phyloP scores from a whole-genome alignment of 2,888 invertebrate species.

The Caenorhabditis sp. region DNA sequence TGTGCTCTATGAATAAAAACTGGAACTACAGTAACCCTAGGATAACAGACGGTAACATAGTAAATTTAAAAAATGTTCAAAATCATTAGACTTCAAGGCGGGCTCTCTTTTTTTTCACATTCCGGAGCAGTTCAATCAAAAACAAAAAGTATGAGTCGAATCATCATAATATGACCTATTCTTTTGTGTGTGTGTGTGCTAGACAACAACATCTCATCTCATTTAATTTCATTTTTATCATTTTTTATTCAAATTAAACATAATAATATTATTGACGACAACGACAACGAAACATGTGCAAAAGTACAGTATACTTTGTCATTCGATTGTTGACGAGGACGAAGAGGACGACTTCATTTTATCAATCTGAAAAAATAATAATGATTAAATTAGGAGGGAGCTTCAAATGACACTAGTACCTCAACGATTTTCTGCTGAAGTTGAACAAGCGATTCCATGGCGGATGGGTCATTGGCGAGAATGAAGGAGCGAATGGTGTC shows the following conservation, averaged over 20 bases:
- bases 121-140: too few species aligned
- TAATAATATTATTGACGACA: neutral
- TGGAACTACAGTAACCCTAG: too few species aligned
- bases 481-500: constrained; percentile 38
- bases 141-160: too few species aligned
- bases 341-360: constrained; percentile 5
- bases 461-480: constrained; percentile 29
- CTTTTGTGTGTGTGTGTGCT: too few species aligned
- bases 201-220: too few species aligned
- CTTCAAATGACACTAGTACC: neutral
- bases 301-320: neutral
- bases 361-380: constrained; percentile 1
- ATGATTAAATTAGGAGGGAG: neutral
- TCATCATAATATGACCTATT: too few species aligned
- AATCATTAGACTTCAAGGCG: too few species aligned
- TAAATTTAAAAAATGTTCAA: too few species aligned
- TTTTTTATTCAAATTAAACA: neutral
- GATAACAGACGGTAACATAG: too few species aligned
- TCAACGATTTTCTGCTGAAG: constrained; percentile 26
- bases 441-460: constrained; percentile 32
- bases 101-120: too few species aligned
- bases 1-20: too few species aligned
- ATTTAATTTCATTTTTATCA: too few species aligned
- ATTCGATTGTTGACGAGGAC: neutral
- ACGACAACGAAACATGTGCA: neutral